Conservation (phyloP, 2,797 vertebrate species). For the Streptopelia turtur region DNA sequence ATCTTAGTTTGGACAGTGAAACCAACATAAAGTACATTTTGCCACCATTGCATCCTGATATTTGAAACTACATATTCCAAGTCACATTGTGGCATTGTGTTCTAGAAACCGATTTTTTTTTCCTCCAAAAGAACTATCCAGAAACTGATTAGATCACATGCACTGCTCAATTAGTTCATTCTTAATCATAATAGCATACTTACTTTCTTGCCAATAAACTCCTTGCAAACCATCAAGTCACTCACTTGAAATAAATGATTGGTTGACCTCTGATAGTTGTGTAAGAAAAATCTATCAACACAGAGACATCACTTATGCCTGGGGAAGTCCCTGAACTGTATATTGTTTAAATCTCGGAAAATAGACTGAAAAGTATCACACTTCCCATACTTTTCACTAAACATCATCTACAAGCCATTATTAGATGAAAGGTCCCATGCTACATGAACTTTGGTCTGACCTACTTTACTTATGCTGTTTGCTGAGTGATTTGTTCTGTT, state of each 20-base stretch:
- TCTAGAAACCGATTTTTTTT: not conserved
- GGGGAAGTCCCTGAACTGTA: not conserved
- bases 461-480: not conserved
- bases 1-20: not conserved
- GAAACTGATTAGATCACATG: not conserved
- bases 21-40: not conserved
- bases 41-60: not conserved
- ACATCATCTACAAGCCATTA: not conserved
- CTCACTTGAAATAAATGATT: slow-evolving; percentile 2
- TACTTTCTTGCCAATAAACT: not conserved
- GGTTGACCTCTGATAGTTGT: not conserved
- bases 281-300: not conserved
- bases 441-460: not conserved
- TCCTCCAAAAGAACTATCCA: not conserved
- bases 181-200: not conserved
- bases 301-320: not conserved
- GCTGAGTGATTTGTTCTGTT: not conserved
- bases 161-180: not conserved
- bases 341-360: not conserved
- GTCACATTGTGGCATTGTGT: not conserved
- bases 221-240: not conserved
- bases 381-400: not conserved
- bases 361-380: not conserved
- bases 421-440: not conserved
- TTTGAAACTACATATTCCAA: not conserved